A percentile compares a stretch with the other conserved stretches of the same genome.
Conservation (phyloP, 2,888 invertebrate genomes). For the Tortrix viridana region DNA sequence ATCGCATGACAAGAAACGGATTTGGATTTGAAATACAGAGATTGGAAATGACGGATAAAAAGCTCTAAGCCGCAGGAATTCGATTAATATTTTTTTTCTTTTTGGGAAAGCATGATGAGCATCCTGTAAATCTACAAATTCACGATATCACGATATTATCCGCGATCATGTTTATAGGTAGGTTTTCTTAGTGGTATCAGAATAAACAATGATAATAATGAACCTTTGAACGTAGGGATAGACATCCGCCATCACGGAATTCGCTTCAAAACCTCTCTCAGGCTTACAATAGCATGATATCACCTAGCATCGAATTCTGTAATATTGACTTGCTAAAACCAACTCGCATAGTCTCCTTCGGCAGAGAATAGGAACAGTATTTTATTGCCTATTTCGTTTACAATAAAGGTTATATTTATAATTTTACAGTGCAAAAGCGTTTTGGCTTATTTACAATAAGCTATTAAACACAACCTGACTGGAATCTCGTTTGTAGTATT, state of each 20-base stretch:
- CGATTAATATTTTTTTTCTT: too few species aligned
- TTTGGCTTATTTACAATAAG: constrained; percentile 28
- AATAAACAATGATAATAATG: not conserved
- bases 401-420: constrained; percentile 8
- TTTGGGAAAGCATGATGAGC: too few species aligned
- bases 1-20: too few species aligned
- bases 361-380: constrained; percentile 17
- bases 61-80: too few species aligned
- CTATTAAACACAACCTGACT: constrained; percentile 26
- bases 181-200: too few species aligned
- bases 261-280: constrained; percentile 20
- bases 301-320: constrained; percentile 36
- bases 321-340: constrained; percentile 20
- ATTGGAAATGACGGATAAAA: too few species aligned
- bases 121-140: too few species aligned
- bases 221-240: constrained; percentile 2
- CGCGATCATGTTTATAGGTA: too few species aligned
- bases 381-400: not conserved
- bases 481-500: constrained; percentile 26
- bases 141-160: too few species aligned
- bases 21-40: too few species aligned
- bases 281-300: constrained; percentile 38
- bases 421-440: constrained; percentile 2
- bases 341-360: constrained; percentile 33
- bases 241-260: constrained; percentile 17